Base-by-base conservation (phyloP, 1,140 invertebrate species). In the Hycleus cichorii region DNA sequence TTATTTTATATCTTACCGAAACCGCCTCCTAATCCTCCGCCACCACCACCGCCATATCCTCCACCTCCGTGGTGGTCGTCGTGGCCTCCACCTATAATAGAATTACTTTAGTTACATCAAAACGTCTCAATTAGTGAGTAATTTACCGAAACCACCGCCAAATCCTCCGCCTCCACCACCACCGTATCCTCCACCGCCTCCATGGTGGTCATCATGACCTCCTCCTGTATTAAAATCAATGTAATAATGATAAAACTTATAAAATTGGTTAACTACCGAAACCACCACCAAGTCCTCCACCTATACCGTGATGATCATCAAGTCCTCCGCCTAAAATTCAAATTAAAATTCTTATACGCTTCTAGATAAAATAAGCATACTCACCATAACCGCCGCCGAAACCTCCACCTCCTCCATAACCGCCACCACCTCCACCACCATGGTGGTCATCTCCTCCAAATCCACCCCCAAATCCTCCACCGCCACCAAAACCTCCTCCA, bases 181-280 rank as follows among this genome's bases (percentile, higher is more conserved):
- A 27, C 60, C 60, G 26, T 27, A 47, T 1, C 60, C 60, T 5
- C 52, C 57, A 39, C 62, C 62, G 39, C 62, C 62, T 5, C 25
- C 6, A 39, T 50, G 42, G 44, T 56, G 53, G 24, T 47, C 38
- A 11, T 56, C 47, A n/a, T 18, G 18, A 18, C 18, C 18, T 18
- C 18, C 18, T 18, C 18, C 18, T 18, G 18, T 18, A 1, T 18
- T 18, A 18, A 18, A 18, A 18, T 18, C 18, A 18, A 18, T 18
- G 1, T 18, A 18, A 18, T 18, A 18, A 18, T 18, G 1, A 18
- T 18, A 18, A 18, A 18, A 18, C 18, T 18, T 18, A 1, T 18
- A 18, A 1, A 18, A 1, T 18, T 18, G 18, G 7, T 5, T 11
- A 39, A n/a, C 7, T 47, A 18, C 53, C 53, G 12, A 46, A 39